Evolutionary conservation across 2,888 invertebrate genomes (phyloP).

Genomic region (Pomacea canaliculata): DNA sequence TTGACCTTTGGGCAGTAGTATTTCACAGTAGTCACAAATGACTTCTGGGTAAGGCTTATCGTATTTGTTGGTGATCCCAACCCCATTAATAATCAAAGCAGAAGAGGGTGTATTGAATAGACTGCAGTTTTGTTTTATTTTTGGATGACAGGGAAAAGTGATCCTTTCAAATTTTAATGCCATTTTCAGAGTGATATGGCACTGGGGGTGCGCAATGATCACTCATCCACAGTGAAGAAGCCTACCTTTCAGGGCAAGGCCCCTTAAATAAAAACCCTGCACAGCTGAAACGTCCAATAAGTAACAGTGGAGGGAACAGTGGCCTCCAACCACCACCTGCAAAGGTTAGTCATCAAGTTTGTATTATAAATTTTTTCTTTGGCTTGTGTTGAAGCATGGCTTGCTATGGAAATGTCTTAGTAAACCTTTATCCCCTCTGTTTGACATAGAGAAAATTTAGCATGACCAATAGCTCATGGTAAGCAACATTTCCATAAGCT

Average conservation of each 20-base stretch:
- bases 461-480: too few relatives aligned
- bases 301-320: conserved; percentile 5
- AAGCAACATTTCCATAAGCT: too few relatives aligned
- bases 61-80: too few relatives aligned
- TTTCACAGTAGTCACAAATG: too few relatives aligned
- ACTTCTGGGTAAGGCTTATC: too few relatives aligned
- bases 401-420: neutral
- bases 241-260: conserved; percentile 49
- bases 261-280: conserved; percentile 2
- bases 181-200: conserved; percentile 51
- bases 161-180: too few relatives aligned
- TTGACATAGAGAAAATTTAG: neutral
- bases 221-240: conserved; percentile 74
- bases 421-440: neutral
- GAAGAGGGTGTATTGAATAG: too few relatives aligned
- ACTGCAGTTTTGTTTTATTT: too few relatives aligned
- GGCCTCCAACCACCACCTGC: conserved; percentile 7
- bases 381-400: neutral
- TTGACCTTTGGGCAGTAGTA: too few relatives aligned
- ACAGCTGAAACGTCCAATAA: conserved; percentile 13
- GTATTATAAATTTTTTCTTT: neutral
- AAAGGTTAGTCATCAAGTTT: conserved; percentile 4
- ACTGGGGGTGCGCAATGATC: conserved; percentile 72
- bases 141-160: too few relatives aligned
- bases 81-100: too few relatives aligned